Evolutionary conservation across 2,113 vertebrate species (phyloP), one percentile per base, ranked within the genome.

Genomic region (Ophiodon elongatus): DNA sequence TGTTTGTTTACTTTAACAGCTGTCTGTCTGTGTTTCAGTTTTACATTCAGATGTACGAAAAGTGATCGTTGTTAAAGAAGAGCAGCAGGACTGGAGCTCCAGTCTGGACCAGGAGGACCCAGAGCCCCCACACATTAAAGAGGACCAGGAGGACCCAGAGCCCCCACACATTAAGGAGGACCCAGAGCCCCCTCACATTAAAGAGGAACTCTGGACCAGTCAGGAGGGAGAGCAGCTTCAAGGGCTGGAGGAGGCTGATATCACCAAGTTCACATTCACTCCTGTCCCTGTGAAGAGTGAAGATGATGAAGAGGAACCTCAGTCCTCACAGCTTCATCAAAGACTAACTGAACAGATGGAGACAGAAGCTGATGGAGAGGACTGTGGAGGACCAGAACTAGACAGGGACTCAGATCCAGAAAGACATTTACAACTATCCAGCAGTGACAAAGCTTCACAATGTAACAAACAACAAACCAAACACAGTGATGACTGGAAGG

Each of bases 61-160:
- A 60, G 29, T 60, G 57, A 60, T 60, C 15, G 57, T 60, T 60
- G 25, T 25, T 15, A 25, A 57, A 57, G 15, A 31, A 31, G 29
- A 60, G 29, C 27, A 60, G 25, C 57, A 60, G 27, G 57, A 60
- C 27, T 59, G 57, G 27, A 31, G 57, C 57, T 59, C 10, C 57
- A 59, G 57, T 59, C 27, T 59, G 57, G 57, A 59, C 57, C 57
- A 25, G 54, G 54, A 56, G n/a, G 54, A 56, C n/a, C 54, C 23
- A 25, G 54, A 56, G 2, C 6, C 6, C 1, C 57, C 27, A 15
- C 14, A 59, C 57, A 59, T 59, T 23, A 52, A 52, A 52, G 50
- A 52, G 11, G 27, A 56, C 1, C 54, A 56, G 54, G n/a, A 19
- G 45, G 37, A 39, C 37, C 37, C 37, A 39, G 37, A 39, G 37